A percentile compares a stretch with the other conserved stretches of the same genome.
Evolutionary conservation across 1,140 invertebrate genomes (phyloP).

Genomic region (Megalonaias nervosa): DNA sequence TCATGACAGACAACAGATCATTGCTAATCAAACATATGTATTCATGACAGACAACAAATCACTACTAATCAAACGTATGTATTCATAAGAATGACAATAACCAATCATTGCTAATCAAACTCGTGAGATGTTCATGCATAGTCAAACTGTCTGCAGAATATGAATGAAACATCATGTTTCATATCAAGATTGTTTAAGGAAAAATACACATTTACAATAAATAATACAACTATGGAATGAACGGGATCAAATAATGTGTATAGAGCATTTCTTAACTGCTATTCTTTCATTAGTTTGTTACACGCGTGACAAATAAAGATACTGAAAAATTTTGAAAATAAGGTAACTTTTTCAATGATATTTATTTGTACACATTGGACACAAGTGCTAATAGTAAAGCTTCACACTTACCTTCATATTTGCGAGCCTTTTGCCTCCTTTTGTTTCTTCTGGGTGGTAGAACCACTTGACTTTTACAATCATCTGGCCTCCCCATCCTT

Average conservation of each 20-base stretch:
- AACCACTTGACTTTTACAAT: conserved; percentile 95
- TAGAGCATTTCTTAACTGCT: not conserved
- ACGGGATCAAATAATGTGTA: not conserved
- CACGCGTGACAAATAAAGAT: not conserved
- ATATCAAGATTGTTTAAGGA: too few relatives aligned
- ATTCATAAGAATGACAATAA: too few relatives aligned
- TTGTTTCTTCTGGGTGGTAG: conserved; percentile 96
- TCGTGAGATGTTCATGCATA: too few relatives aligned
- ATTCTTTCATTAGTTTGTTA: not conserved
- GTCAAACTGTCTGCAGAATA: too few relatives aligned
- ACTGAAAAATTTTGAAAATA: not conserved
- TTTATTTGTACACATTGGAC: not conserved
- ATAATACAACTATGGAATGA: too few relatives aligned
- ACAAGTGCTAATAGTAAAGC: not conserved
- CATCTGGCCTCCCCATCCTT: conserved; percentile 88
- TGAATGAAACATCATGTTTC: too few relatives aligned
- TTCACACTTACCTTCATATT: conserved; percentile 69
- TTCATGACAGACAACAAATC: too few relatives aligned
- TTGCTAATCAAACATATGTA: too few relatives aligned
- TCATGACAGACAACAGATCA: too few relatives aligned
- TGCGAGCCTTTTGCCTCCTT: conserved; percentile 71
- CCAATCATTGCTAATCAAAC: too few relatives aligned
- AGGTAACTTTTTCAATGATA: not conserved
- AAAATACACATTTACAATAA: too few relatives aligned
- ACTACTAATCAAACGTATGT: too few relatives aligned